Percentiles rank a stretch among this genome's conserved stretches.
phyloP scores from a whole-genome alignment of 2,888 invertebrate species.

The Atrina japonica region DNA sequence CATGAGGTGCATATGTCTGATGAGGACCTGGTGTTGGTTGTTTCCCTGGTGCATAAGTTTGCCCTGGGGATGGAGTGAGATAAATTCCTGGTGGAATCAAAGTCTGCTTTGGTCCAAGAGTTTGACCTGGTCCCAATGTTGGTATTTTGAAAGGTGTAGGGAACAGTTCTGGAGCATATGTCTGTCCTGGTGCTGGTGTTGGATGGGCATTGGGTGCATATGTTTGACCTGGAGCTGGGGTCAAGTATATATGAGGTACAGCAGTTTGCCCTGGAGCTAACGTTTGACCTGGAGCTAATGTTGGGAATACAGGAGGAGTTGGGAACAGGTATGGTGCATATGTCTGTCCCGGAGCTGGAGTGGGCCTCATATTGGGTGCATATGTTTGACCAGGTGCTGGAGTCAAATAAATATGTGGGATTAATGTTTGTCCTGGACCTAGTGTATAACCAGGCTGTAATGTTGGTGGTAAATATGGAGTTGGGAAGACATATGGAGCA shows the following conservation, averaged over 20 bases:
- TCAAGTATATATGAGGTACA: constrained; percentile 34
- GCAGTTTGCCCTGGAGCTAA: constrained; percentile 42
- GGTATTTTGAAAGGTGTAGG: constrained; percentile 38
- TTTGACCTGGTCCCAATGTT: constrained; percentile 52
- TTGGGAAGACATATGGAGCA: constrained; percentile 53
- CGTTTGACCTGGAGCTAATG: constrained; percentile 51
- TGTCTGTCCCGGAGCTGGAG: constrained; percentile 49
- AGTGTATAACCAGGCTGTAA: constrained; percentile 44
- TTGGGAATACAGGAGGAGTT: constrained; percentile 46
- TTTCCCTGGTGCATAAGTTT: constrained; percentile 36
- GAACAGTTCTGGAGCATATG: constrained; percentile 50
- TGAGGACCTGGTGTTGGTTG: constrained; percentile 49
- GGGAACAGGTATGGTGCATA: constrained; percentile 40
- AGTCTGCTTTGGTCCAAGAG: constrained; percentile 37
- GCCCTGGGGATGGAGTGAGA: constrained; percentile 34
- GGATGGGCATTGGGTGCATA: constrained; percentile 51
- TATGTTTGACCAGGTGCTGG: constrained; percentile 52
- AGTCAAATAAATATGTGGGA: constrained; percentile 42
- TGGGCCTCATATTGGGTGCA: constrained; percentile 52
- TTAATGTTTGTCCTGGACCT: constrained; percentile 38
- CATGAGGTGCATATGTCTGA: constrained; percentile 42
- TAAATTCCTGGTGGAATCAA: constrained; percentile 39
- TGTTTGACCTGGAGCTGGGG: constrained; percentile 48
- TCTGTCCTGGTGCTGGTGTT: constrained; percentile 56
- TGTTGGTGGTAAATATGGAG: constrained; percentile 53